These are phyloP conservation scores for Argyresthia goedartella DNA, from an alignment of 2,888 invertebrate species.

Conservation along the genomic window DNA sequence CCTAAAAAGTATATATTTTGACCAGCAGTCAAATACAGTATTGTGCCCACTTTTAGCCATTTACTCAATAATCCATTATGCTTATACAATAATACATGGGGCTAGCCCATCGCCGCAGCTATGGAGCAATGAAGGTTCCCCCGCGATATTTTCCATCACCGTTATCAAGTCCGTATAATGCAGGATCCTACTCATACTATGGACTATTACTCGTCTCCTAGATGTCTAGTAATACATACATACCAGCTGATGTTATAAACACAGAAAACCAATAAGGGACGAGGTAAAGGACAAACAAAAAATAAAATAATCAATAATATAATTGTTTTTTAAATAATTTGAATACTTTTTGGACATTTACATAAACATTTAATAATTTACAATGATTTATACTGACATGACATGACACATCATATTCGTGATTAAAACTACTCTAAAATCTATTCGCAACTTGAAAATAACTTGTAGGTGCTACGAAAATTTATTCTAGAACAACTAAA, in stretches of 20 bases:
- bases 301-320: conserved; percentile 59
- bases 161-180: no score
- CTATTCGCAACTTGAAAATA: conserved; percentile 65
- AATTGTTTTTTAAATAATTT: conserved; percentile 68
- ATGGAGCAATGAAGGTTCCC: no score
- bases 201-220: no score
- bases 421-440: conserved; percentile 63
- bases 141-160: no score
- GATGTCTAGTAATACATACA: no score
- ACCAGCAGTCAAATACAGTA: no score
- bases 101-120: no score
- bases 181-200: no score
- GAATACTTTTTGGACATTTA: conserved; percentile 72
- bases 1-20: no score
- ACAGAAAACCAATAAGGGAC: conserved; percentile 6
- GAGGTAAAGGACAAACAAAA: conserved; percentile 33
- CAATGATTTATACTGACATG: conserved; percentile 70
- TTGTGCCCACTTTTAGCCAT: no score
- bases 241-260: neutral
- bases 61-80: no score
- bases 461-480: conserved; percentile 64
- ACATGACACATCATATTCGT: conserved; percentile 66
- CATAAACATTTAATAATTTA: conserved; percentile 73
- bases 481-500: conserved; percentile 61
- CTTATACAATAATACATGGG: no score